Percentiles rank a stretch among this genome's conserved stretches.
phyloP scores from a whole-genome alignment of 2,888 invertebrate species.

The Fissipunctia ypsillon region DNA sequence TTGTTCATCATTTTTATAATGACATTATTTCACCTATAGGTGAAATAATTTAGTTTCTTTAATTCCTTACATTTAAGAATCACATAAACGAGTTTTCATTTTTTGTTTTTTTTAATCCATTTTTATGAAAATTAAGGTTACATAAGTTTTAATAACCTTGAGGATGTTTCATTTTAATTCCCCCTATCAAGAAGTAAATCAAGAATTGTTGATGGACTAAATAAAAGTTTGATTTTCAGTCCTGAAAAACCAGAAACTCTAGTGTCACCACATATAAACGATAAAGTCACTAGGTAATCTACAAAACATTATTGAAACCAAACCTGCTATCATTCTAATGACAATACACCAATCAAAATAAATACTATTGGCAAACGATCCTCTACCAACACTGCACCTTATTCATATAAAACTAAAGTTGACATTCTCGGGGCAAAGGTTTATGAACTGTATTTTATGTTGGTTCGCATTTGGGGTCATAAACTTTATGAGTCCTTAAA shows the following conservation, averaged over 20 bases:
- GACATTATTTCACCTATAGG: no score
- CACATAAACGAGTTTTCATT: no score
- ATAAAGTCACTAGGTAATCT: constrained; percentile 61
- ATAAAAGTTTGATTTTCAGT: neutral
- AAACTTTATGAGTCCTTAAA: constrained; percentile 53
- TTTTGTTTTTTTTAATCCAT: no score
- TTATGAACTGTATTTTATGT: constrained; percentile 28
- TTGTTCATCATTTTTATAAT: no score
- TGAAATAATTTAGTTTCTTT: no score
- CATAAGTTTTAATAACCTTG: no score
- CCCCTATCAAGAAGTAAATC: no score
- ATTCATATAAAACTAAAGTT: fast-evolving
- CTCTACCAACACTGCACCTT: neutral
- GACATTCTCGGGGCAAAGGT: neutral
- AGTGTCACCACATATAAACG: constrained; percentile 26
- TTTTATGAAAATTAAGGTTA: neutral
- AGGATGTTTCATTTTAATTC: no score
- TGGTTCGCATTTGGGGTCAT: constrained; percentile 20
- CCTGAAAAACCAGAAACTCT: neutral
- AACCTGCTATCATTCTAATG: constrained; percentile 59
- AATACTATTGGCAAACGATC: constrained; percentile 3
- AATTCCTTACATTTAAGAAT: no score
- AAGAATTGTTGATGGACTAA: no score
- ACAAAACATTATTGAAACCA: constrained; percentile 63
- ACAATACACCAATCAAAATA: constrained; percentile 43